Evolutionary conservation across 2,797 vertebrate genomes (phyloP).

Genomic region (Cyprinodon diabolis): DNA sequence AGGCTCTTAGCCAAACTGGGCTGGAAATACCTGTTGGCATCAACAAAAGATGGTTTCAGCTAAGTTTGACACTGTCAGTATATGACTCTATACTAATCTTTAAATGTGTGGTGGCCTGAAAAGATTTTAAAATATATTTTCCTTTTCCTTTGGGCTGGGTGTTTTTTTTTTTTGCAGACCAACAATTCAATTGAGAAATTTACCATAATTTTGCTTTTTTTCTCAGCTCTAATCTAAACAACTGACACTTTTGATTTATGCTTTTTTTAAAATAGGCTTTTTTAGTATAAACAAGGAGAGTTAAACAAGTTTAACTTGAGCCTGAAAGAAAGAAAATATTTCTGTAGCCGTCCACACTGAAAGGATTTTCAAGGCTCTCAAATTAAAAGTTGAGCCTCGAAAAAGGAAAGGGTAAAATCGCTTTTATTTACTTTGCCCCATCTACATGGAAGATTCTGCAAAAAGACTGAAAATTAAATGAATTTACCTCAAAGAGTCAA

Average conservation of each 20-base stretch:
- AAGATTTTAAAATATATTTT: background rate
- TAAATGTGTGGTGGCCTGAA: background rate
- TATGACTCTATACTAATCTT: background rate
- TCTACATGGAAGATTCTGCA: too few relatives aligned
- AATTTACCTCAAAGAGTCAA: too few relatives aligned
- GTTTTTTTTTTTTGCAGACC: background rate
- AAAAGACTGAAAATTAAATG: too few relatives aligned
- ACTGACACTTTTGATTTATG: background rate
- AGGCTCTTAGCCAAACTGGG: constrained; percentile 82
- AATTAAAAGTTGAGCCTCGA: too few relatives aligned
- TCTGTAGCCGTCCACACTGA: too few relatives aligned
- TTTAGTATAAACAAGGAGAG: too few relatives aligned
- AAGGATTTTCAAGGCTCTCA: too few relatives aligned
- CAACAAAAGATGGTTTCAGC: background rate
- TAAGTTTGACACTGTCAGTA: background rate
- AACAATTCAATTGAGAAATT: background rate
- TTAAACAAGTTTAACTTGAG: too few relatives aligned
- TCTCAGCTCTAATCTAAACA: background rate
- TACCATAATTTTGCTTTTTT: background rate
- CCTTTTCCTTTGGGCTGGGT: background rate
- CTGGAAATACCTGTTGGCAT: constrained; percentile 78
- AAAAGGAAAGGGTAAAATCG: too few relatives aligned
- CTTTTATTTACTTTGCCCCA: too few relatives aligned
- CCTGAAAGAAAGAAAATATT: too few relatives aligned
- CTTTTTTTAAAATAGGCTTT: background rate